phyloP scores from a whole-genome alignment of 1,140 invertebrate species.

The Hycleus phaleratus region DNA sequence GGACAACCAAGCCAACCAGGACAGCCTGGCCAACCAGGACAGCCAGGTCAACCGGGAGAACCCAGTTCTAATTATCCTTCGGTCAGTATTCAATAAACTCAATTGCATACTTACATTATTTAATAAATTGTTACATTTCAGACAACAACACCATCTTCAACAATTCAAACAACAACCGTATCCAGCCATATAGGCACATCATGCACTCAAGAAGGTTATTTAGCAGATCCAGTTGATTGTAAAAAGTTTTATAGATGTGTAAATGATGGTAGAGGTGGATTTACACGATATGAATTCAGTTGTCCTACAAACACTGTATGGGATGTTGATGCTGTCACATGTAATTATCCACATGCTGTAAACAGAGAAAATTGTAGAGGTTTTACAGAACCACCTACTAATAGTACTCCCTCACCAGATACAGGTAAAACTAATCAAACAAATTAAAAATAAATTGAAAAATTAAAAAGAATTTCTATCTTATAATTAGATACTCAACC shows the following conservation, averaged over 20 bases:
- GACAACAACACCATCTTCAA: neutral
- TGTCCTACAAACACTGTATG: constrained; percentile 65
- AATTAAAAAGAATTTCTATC: no score
- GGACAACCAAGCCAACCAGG: constrained; percentile 24
- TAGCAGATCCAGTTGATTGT: constrained; percentile 60
- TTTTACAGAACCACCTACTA: neutral
- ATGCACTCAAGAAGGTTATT: constrained; percentile 52
- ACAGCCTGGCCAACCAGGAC: constrained; percentile 8
- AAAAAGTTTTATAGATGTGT: constrained; percentile 73
- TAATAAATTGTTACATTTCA: neutral
- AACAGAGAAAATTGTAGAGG: constrained; percentile 24
- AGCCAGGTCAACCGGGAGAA: constrained; percentile 20
- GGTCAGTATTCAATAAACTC: neutral
- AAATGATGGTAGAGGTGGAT: constrained; percentile 41
- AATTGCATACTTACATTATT: neutral
- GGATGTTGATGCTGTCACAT: constrained; percentile 50
- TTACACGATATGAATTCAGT: constrained; percentile 56
- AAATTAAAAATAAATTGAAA: no score
- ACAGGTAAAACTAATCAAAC: neutral
- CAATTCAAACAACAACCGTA: constrained; percentile 1
- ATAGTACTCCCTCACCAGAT: neutral
- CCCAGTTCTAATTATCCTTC: no score
- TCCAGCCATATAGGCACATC: constrained; percentile 15
- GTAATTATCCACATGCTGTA: constrained; percentile 44
- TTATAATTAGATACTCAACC: constrained; percentile 13